Evolutionary conservation across 1,140 invertebrate genomes (phyloP), one percentile per base, ranked within the genome.

Genomic region (Papilio aristodemus): DNA sequence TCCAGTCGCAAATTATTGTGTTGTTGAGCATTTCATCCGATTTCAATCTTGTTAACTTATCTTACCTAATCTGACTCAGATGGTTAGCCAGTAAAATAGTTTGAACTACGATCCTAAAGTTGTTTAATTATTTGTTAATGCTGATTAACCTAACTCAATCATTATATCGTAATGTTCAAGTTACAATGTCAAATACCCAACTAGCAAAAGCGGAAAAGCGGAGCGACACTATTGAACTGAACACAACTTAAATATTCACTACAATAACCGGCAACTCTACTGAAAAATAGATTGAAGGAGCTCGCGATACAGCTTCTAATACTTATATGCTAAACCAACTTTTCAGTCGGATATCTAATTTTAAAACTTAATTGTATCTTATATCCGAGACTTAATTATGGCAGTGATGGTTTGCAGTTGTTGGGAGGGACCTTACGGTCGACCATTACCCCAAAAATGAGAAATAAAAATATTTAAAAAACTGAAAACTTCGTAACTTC

Each of bases 401-500:
- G 87, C 87, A 90, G 87, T 90, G 85, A 79, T 84, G 81, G 80
- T 86, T 78, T 86, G 87, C 85, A 79, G 82, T 85, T 85, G 83
- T 80, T 74, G 85, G 86, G 84, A 83, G 86, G 87, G 85, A 87
- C 83, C 8, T 27, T 71, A 22, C 17, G 11, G 83, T 87, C 87
- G 68, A 86, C 87, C 86, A 66, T 83, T 50, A 58, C 85, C 85
- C 86, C 76, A 80, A 82, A 70, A 87, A 72, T 59, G 58, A 58
- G n/a, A 72, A 83, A 73, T 66, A 37, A 79, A 75, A 76, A 54
- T 70, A 43, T 62, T 37, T 71, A 71, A 76, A 58, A 66, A 80
- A 82, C 67, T 59, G 37, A 82, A 82, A 73, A 67, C 57, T 58
- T 37, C 62, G 63, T 54, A 54, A 54, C 46, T 54, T 22, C 46